A percentile compares a stretch with the other conserved stretches of the same genome.
Evolutionary conservation across 2,888 invertebrate species (phyloP).

Genomic region (Heliconius hortense): DNA sequence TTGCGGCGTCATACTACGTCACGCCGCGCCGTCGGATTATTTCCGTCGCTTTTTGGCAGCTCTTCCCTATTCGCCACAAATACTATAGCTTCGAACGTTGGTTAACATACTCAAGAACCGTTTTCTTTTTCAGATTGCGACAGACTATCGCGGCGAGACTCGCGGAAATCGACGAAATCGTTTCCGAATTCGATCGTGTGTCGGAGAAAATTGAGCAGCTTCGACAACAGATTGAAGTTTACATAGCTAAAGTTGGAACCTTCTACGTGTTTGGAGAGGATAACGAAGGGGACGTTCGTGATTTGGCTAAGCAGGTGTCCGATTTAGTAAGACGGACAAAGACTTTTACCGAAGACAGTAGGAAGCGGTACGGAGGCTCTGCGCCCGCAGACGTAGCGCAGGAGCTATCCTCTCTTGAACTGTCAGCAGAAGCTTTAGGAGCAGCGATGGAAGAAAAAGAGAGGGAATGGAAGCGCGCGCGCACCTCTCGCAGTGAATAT

Average conservation of each 20-base stretch:
- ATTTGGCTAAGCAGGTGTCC: constrained; percentile 81
- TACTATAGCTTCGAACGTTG: constrained; percentile 54
- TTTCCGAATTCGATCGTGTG: constrained; percentile 88
- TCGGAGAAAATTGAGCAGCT: constrained; percentile 86
- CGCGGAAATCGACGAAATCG: constrained; percentile 87
- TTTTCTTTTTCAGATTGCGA: constrained; percentile 86
- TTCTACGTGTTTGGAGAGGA: constrained; percentile 91
- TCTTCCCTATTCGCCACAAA: constrained; percentile 56
- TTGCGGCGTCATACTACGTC: constrained; percentile 75
- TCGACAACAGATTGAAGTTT: constrained; percentile 85
- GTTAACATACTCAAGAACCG: constrained; percentile 50
- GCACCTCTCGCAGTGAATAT: constrained; percentile 91
- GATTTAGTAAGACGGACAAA: constrained; percentile 81
- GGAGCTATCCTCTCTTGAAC: constrained; percentile 90
- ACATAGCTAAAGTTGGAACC: constrained; percentile 84
- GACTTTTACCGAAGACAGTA: constrained; percentile 81
- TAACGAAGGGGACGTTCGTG: constrained; percentile 83
- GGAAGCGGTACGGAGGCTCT: constrained; percentile 83
- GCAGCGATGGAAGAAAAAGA: constrained; percentile 94
- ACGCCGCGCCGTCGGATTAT: constrained; percentile 73
- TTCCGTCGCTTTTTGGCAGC: constrained; percentile 79
- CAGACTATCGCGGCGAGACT: constrained; percentile 89
- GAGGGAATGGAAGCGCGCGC: constrained; percentile 92
- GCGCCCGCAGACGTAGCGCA: constrained; percentile 90
- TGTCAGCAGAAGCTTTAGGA: constrained; percentile 89